These are phyloP conservation scores for Morone saxatilis DNA, from an alignment of 2,113 vertebrate genomes.

Conservation along the genomic window DNA sequence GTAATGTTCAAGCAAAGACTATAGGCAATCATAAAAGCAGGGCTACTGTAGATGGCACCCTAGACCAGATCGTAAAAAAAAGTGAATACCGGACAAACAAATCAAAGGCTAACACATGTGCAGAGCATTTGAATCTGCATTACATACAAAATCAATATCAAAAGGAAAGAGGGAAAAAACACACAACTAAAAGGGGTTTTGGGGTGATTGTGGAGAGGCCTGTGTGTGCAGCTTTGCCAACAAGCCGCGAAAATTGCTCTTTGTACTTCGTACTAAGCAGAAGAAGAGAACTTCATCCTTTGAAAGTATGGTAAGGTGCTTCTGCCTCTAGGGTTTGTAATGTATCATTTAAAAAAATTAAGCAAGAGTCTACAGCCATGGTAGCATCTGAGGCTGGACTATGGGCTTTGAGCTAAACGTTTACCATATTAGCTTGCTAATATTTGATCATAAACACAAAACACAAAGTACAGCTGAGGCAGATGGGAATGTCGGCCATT, in stretches of 20 bases:
- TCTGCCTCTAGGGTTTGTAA: background rate
- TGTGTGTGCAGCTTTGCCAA: background rate
- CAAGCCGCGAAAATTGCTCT: background rate
- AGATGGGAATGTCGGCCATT: background rate
- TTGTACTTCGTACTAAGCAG: background rate
- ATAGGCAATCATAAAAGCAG: slow-evolving; percentile 5
- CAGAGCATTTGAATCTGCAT: slow-evolving; percentile 11
- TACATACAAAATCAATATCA: slow-evolving; percentile 15
- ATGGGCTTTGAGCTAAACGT: background rate
- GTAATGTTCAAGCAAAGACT: background rate
- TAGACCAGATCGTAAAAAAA: slow-evolving; percentile 12
- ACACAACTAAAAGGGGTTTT: background rate
- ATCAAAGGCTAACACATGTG: background rate
- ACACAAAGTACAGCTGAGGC: background rate
- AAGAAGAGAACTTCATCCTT: background rate
- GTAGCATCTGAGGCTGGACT: background rate
- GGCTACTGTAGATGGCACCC: background rate
- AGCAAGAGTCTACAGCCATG: background rate
- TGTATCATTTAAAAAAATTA: background rate
- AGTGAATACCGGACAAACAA: slow-evolving; percentile 1
- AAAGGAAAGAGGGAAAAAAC: background rate
- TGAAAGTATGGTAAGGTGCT: background rate
- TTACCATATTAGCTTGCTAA: background rate
- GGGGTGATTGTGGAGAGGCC: background rate
- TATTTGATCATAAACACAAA: background rate